Evolutionary conservation across 2,888 invertebrate species (phyloP), one percentile per base, ranked within the genome.

Genomic region (Hirudinaria manillensis): DNA sequence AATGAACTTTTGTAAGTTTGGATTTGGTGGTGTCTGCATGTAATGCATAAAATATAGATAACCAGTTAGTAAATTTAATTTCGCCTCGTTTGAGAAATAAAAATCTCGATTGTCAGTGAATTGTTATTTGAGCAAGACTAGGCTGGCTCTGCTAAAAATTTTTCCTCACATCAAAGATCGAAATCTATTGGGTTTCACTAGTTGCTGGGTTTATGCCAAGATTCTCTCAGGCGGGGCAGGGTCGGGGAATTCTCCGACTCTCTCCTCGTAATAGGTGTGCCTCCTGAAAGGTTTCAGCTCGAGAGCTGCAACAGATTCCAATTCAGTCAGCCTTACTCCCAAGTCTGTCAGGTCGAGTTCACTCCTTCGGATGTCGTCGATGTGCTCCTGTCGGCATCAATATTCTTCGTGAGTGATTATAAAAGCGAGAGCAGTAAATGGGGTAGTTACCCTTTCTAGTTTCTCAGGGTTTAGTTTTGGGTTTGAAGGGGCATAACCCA

Each of bases 281-380:
- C 89, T 88, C 70, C 90, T 89, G 85, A 85, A 90, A 1, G 90
- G 90, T 81, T 88, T 89, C 79, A 94, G 84, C 83, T 93, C 92
- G 91, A 92, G 94, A 0, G 91, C 90, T n/a, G 90, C 90, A 84
- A 91, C 90, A 78, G 91, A 89, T 85, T 94, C 94, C 88, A 95
- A 89, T 2, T 87, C 83, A 0, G 90, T 91, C 75, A 92, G 88
- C 53, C 86, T 87, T 2, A 97, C 90, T 24, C 94, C 95, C 78
- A 97, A 89, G 87, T 96, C 96, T 85, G 93, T 92, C 74, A 96
- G 86, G 0, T 92, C 92, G 2, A 92, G 93, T 34, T 80, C 80
- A 7, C 82, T 84, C 4, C 82, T 82, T 70, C 91, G 87, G 10
- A 85, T 85, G 83, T 96, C 96, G 0, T 90, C 90, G 6, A 91